phyloP scores from a whole-genome alignment of 2,797 vertebrate species.

The Artibeus lituratus region DNA sequence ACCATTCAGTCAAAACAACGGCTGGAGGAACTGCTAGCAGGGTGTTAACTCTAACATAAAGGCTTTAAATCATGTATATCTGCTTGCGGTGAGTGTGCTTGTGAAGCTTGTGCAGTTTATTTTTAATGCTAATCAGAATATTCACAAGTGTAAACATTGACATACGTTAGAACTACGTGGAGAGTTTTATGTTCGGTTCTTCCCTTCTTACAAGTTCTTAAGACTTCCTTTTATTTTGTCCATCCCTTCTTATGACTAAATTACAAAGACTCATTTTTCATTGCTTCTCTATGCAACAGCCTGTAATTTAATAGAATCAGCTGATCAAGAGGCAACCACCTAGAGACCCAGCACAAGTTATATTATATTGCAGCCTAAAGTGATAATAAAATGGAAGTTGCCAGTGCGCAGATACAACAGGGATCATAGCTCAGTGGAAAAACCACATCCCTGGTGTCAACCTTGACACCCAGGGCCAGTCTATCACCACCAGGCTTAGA shows the following conservation, averaged over 20 bases:
- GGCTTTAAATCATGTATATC: not conserved
- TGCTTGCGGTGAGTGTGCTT: not conserved
- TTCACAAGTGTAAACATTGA: not conserved
- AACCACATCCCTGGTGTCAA: not conserved
- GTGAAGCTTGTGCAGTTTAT: not conserved
- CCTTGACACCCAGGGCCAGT: not conserved
- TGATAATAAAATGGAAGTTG: not conserved
- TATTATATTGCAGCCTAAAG: not conserved
- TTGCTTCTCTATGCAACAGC: slow-evolving; percentile 5
- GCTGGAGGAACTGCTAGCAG: slow-evolving; percentile 31
- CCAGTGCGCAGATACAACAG: not conserved
- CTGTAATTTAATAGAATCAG: not conserved
- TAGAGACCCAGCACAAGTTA: not conserved
- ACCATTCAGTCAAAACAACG: slow-evolving; percentile 70
- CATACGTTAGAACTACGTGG: not conserved
- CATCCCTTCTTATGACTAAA: not conserved
- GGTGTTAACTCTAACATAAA: slow-evolving; percentile 36
- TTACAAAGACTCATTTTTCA: not conserved
- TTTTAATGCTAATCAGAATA: not conserved
- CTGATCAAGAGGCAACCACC: not conserved
- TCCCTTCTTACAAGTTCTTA: not conserved
- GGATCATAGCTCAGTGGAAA: not conserved
- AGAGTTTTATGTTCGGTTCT: not conserved
- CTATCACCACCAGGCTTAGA: not conserved
- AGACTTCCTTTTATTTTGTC: not conserved